Conservation (phyloP, 2,888 invertebrate species). For the Epistrophella euchroma region DNA sequence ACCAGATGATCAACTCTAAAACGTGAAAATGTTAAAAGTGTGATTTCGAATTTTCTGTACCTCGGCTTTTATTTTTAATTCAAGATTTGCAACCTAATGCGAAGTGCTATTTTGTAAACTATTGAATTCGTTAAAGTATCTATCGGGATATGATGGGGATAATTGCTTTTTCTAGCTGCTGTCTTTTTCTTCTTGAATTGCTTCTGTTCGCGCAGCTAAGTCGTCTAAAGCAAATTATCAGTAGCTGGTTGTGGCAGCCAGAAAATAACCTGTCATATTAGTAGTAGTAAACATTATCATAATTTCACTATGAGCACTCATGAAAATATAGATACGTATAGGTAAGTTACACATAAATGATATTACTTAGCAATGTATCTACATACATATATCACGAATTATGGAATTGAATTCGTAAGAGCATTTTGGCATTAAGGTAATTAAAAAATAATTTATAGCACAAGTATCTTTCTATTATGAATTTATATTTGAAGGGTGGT, state of each 20-base stretch:
- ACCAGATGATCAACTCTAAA: neutral
- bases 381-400: neutral
- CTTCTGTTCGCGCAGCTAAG: conserved; percentile 21
- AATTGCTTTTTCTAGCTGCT: conserved; percentile 20
- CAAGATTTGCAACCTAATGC: conserved; percentile 4
- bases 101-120: neutral
- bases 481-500: too few relatives aligned
- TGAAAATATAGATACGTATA: conserved; percentile 11
- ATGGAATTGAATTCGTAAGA: conserved; percentile 13
- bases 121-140: conserved; percentile 24
- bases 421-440: conserved; percentile 20
- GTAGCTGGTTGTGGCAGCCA: conserved; percentile 31
- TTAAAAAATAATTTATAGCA: neutral
- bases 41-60: conserved; percentile 3
- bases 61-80: neutral
- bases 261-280: conserved; percentile 45
- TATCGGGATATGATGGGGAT: neutral
- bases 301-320: conserved; percentile 40
- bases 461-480: neutral
- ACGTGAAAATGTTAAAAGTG: neutral
- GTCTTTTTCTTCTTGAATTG: neutral
- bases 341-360: neutral
- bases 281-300: conserved; percentile 60
- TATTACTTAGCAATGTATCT: too few relatives aligned
- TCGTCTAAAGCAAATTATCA: conserved; percentile 10